Evolutionary conservation across 2,888 invertebrate species (phyloP).

Genomic region (Lordiphosa andalusiaca): DNA sequence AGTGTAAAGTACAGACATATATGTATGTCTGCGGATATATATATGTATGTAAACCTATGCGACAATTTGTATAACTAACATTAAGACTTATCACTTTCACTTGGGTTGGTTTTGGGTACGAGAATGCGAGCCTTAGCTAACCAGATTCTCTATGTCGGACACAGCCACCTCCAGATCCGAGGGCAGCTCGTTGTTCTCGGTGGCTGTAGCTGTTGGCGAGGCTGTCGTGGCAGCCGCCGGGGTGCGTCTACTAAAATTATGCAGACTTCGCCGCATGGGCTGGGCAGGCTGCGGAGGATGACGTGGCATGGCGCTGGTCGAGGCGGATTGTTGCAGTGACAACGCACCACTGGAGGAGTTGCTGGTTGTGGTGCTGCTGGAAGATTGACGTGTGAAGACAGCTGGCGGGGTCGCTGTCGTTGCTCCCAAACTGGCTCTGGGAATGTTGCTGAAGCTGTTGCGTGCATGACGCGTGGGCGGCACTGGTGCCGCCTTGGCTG

Average conservation of each 20-base stretch:
- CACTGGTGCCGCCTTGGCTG: conserved; percentile 50
- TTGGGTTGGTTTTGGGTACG: conserved; percentile 56
- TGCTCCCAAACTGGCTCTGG: conserved; percentile 78
- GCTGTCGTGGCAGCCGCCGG: conserved; percentile 15
- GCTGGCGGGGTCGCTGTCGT: conserved; percentile 31
- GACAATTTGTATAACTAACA: conserved; percentile 74
- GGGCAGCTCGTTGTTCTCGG: conserved; percentile 68
- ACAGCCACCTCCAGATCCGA: conserved; percentile 80
- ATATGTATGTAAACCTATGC: conserved; percentile 64
- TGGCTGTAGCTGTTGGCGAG: conserved; percentile 29
- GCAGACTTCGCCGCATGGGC: conserved; percentile 43
- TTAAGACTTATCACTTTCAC: conserved; percentile 76
- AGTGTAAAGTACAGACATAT: conserved; percentile 68
- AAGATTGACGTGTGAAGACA: conserved; percentile 61
- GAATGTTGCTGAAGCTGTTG: conserved; percentile 79
- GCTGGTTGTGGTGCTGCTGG: conserved; percentile 60
- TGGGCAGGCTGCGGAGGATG: conserved; percentile 33
- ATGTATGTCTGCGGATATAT: conserved; percentile 36
- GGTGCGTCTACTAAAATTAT: conserved; percentile 57
- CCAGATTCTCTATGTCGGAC: conserved; percentile 80
- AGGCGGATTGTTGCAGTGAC: conserved; percentile 60
- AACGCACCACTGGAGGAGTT: conserved; percentile 46
- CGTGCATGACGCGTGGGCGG: conserved; percentile 65
- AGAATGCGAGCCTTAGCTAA: conserved; percentile 74
- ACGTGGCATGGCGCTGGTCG: conserved; percentile 57